A percentile compares a stretch with the other conserved stretches of the same genome.
Evolutionary conservation across 2,797 vertebrate genomes (phyloP).

Genomic region (Macropodus opercularis): DNA sequence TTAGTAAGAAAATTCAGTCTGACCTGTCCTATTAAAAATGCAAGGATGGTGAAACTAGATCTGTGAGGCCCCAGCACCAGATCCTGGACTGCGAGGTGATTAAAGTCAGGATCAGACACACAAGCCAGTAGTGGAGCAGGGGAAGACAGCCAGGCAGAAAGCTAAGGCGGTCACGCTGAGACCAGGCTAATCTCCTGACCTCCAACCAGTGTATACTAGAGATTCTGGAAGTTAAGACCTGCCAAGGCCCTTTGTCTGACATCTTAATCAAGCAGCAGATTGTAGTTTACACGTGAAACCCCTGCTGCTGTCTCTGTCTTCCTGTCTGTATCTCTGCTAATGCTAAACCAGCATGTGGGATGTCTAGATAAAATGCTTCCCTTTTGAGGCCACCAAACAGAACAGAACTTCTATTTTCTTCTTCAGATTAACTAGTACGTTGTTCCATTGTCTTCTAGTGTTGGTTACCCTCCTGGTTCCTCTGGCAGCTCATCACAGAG

Average conservation of each 20-base stretch:
- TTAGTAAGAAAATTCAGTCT: constrained; percentile 41
- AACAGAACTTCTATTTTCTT: background rate
- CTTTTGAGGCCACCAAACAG: background rate
- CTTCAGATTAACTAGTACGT: background rate
- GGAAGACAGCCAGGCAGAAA: constrained; percentile 40
- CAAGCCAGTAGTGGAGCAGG: constrained; percentile 32
- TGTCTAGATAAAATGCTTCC: constrained; percentile 8
- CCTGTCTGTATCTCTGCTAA: constrained; percentile 1
- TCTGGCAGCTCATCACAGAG: constrained; percentile 86
- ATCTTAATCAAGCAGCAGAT: constrained; percentile 38
- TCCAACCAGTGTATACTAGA: constrained; percentile 32
- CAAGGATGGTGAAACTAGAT: constrained; percentile 70
- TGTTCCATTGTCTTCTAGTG: constrained; percentile 74
- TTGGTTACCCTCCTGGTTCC: constrained; percentile 86
- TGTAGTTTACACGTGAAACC: constrained; percentile 15
- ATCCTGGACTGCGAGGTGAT: constrained; percentile 61
- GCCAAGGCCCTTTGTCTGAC: constrained; percentile 33
- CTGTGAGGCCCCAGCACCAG: constrained; percentile 30
- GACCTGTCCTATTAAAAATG: constrained; percentile 64
- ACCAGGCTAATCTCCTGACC: constrained; percentile 66
- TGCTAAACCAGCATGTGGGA: constrained; percentile 3
- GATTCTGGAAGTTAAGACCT: constrained; percentile 27
- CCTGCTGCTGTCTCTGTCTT: constrained; percentile 21
- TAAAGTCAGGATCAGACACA: constrained; percentile 55
- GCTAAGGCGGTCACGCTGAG: constrained; percentile 66